phyloP scores from a whole-genome alignment of 2,113 vertebrate genomes.

The Melanotaenia duboulayi region DNA sequence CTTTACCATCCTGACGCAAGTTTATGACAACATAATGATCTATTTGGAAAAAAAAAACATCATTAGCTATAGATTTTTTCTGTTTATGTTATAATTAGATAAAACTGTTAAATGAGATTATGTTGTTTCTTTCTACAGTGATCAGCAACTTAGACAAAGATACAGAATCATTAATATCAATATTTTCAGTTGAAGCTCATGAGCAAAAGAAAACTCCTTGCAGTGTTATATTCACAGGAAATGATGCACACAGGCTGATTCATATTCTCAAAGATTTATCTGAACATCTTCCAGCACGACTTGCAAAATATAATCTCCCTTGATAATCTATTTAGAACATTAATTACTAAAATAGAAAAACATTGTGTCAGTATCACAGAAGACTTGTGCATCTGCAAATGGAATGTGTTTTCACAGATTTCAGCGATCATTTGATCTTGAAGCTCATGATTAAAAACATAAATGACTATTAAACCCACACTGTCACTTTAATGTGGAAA shows the following conservation, averaged over 20 bases:
- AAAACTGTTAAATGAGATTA: not conserved
- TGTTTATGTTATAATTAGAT: conserved; percentile 7
- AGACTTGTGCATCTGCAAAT: conserved; percentile 3
- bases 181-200: not conserved
- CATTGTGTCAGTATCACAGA: conserved; percentile 1
- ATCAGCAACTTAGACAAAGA: not conserved
- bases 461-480: not conserved
- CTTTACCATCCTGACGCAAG: conserved; percentile 71
- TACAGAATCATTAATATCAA: not conserved
- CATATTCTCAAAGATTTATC: not conserved
- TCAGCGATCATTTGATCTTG: not conserved
- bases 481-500: not conserved
- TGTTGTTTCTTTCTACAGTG: conserved; percentile 4
- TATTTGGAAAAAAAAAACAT: conserved; percentile 56
- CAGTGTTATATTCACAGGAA: not conserved
- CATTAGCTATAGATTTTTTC: not conserved
- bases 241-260: conserved; percentile 7
- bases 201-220: not conserved
- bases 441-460: not conserved
- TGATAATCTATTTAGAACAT: conserved; percentile 12
- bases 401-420: not conserved
- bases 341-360: conserved; percentile 37
- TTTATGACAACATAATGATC: conserved; percentile 85
- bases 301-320: conserved; percentile 21
- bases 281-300: conserved; percentile 1